phyloP scores from a whole-genome alignment of 2,113 vertebrate species.

The Eolophus roseicapilla region DNA sequence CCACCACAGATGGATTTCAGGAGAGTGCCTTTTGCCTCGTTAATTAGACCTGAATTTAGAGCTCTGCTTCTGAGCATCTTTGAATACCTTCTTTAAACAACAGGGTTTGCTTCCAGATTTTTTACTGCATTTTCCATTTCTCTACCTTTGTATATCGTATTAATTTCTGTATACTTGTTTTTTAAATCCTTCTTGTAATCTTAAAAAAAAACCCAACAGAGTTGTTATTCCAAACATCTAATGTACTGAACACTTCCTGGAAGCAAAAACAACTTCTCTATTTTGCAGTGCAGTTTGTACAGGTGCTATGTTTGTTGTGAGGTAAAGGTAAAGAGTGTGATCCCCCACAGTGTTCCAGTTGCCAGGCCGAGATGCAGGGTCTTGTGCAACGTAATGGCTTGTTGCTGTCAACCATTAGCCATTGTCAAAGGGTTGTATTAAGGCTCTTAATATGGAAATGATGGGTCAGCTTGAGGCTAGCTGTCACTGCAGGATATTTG shows the following conservation, averaged over 20 bases:
- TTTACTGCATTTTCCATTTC: not conserved
- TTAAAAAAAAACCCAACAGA: not conserved
- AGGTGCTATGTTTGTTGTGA: constrained; percentile 7
- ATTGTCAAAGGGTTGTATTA: not conserved
- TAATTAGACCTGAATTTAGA: not conserved
- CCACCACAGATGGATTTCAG: not conserved
- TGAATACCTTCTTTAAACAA: not conserved
- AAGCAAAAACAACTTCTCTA: not conserved
- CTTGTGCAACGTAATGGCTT: constrained; percentile 46
- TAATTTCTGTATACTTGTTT: not conserved
- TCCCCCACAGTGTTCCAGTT: not conserved
- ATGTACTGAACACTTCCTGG: not conserved
- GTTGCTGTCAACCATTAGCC: constrained; percentile 2
- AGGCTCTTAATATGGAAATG: not conserved
- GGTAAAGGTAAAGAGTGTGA: constrained; percentile 21
- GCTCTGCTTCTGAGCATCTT: not conserved
- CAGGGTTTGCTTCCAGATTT: not conserved
- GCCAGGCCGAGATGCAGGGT: not conserved
- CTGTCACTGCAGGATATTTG: not conserved
- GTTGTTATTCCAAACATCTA: not conserved
- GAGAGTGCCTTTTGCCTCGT: not conserved
- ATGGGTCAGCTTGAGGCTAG: not conserved
- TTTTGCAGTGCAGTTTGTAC: not conserved
- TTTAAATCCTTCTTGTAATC: not conserved
- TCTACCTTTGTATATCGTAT: not conserved